phyloP scores from a whole-genome alignment of 2,113 vertebrate genomes.

The Otus sunia region DNA sequence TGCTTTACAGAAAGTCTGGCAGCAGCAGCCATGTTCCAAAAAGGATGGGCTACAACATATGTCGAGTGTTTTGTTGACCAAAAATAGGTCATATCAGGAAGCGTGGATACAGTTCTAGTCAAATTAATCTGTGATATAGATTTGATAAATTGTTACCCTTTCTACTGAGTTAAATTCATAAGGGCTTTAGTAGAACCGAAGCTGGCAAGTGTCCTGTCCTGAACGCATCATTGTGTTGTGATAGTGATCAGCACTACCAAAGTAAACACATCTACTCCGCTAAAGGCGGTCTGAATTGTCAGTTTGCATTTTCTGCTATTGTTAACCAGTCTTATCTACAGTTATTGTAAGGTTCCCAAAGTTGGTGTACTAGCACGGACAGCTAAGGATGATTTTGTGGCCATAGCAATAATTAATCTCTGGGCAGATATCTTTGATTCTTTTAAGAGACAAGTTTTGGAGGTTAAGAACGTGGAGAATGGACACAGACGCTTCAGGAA shows the following conservation, averaged over 20 bases:
- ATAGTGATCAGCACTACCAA: not conserved
- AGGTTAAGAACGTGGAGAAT: not conserved
- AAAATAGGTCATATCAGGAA: not conserved
- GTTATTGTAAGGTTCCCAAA: not conserved
- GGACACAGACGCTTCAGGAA: not conserved
- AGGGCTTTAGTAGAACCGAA: not conserved
- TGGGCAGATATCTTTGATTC: not conserved
- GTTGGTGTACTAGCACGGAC: not conserved
- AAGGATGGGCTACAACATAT: not conserved
- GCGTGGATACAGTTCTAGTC: not conserved
- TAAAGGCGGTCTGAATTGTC: not conserved
- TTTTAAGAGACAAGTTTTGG: not conserved
- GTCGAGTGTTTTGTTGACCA: not conserved
- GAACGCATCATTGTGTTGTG: not conserved
- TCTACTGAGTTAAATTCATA: not conserved
- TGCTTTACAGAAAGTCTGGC: not conserved
- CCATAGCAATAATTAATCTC: not conserved
- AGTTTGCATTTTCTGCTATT: not conserved
- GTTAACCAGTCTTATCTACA: not conserved
- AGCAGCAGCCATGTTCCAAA: not conserved
- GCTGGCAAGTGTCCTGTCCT: not conserved
- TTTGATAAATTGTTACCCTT: not conserved
- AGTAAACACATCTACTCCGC: not conserved
- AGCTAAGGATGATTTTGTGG: not conserved
- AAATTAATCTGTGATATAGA: not conserved